Conservation (phyloP, 2,797 vertebrate species). For the Gymnocypris eckloni region DNA sequence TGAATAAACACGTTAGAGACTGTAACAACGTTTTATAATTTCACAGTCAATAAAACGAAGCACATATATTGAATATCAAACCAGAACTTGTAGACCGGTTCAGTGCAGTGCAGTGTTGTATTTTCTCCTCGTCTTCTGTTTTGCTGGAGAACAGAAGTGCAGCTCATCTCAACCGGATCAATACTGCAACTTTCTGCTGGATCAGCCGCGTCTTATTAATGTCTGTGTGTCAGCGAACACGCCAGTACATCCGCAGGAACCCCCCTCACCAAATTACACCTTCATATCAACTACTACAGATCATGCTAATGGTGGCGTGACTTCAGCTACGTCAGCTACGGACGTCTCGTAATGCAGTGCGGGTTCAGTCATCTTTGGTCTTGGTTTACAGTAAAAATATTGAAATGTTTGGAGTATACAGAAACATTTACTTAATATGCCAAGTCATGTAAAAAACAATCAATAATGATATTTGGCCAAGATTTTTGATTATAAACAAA, state of each 20-base stretch:
- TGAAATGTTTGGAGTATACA: not conserved
- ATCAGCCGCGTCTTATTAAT: slow-evolving; percentile 53
- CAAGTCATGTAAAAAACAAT: not conserved
- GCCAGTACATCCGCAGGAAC: not conserved
- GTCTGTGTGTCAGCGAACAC: not conserved
- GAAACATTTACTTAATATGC: not conserved
- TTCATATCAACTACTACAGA: not conserved
- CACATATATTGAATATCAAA: not conserved
- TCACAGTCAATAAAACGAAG: not conserved
- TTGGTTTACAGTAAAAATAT: not conserved
- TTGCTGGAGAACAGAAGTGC: slow-evolving; percentile 30
- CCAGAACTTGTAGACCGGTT: not conserved
- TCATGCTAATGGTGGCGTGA: not conserved
- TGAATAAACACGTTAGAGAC: not conserved
- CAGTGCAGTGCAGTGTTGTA: not conserved
- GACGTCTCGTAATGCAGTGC: not conserved
- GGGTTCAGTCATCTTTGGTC: not conserved
- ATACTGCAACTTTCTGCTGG: slow-evolving; percentile 57
- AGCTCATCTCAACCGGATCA: slow-evolving; percentile 48
- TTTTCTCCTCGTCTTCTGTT: not conserved
- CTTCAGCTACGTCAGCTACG: not conserved
- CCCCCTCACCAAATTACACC: not conserved
- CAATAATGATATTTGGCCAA: too few species aligned
- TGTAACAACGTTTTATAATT: not conserved
- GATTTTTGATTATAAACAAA: too few species aligned